Evolutionary conservation across 2,113 vertebrate species (phyloP).

Genomic region (Pomatostomus ruficeps): DNA sequence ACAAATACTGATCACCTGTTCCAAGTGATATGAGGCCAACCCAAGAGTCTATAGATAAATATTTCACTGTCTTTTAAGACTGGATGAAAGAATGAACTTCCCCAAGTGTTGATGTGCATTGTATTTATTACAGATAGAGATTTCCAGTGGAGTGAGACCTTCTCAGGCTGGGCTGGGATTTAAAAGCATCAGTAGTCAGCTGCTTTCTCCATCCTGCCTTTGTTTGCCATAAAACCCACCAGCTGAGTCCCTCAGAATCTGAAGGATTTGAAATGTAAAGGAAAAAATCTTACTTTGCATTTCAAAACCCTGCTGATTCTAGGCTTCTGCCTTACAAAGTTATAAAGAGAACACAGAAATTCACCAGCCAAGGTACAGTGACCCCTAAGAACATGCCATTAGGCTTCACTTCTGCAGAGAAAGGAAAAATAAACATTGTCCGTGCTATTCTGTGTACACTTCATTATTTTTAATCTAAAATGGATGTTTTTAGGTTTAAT

Average conservation of each 20-base stretch:
- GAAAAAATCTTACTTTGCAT: neutral
- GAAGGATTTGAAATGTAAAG: neutral
- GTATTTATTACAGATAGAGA: neutral
- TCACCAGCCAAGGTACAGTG: neutral
- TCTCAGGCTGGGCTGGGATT: neutral
- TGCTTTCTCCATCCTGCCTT: neutral
- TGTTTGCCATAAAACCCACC: neutral
- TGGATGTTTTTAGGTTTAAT: neutral
- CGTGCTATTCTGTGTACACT: neutral
- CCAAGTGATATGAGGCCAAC: neutral
- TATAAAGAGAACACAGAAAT: neutral
- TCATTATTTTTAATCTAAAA: neutral
- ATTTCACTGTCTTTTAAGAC: neutral
- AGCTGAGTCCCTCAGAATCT: neutral
- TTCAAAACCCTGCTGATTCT: constrained; percentile 6
- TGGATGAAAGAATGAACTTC: neutral
- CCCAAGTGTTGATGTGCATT: neutral
- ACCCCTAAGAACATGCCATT: neutral
- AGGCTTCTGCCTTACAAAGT: neutral
- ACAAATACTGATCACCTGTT: neutral
- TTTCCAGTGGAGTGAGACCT: neutral
- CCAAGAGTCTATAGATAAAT: neutral
- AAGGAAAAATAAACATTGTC: neutral
- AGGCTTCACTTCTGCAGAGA: neutral
- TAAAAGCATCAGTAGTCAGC: neutral